Base-by-base conservation (phyloP, 2,888 invertebrate species). In the Melanotus villosus region DNA sequence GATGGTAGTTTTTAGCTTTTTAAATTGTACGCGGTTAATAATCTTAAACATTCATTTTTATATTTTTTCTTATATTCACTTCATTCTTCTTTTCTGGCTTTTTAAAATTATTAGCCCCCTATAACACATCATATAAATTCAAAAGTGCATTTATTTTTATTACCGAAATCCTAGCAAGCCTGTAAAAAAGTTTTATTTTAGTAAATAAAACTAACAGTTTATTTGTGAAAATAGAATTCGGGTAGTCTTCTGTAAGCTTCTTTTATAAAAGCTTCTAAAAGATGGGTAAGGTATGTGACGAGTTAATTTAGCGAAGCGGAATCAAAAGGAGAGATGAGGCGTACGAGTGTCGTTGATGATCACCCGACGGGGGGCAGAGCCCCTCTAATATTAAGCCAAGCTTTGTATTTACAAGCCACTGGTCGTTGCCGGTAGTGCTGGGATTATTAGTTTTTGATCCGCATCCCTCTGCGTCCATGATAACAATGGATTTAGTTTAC, bases 371-470 rank as follows among this genome's bases (percentile, higher is more conserved):
- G 70, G 56, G 57, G 62, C 38, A 54, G 59, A 70, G 43, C 70
- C 65, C 65, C 70, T 63, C 62, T 63, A 58, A 70, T 70, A 70
- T 70, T 70, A 70, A 70, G 70, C 70, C 57, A n/a, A 64, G 71
- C 72, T 75, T 75, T 75, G 73, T 75, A 70, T 75, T 75, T 70
- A 75, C 74, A 73, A 75, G 71, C 74, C 71, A 73, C 73, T 71
- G 73, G 73, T 70, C 69, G 69, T 70, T 67, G 72, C 64, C 70
- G 73, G 65, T 70, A 72, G 68, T 70, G 68, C 62, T 68, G 70
- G 70, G 73, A 73, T 75, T 73, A 75, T 75, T 75, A 75, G 75
- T 75, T 75, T 75, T 75, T 73, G 73, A 73, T 72, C 69, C 72
- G 63, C 65, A 69, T 74, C 66, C 67, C 71, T 71, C 71, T 58